Base-by-base conservation (phyloP, 2,888 invertebrate genomes). In the Drosophila peninsularis region DNA sequence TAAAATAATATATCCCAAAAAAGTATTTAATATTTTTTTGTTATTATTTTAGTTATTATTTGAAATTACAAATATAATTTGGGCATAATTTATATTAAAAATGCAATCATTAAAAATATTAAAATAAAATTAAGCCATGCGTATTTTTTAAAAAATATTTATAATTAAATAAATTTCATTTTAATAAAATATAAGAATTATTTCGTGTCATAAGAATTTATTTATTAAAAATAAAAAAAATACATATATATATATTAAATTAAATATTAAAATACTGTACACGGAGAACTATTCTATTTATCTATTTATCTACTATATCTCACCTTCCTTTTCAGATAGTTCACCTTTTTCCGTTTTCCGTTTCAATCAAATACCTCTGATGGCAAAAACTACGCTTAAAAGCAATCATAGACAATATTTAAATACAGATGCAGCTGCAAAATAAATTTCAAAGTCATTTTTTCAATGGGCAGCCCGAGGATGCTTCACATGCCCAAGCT, bases 401-500 rank as follows among this genome's bases (percentile, higher is more conserved):
- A 5, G 14, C 24, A 21, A 50, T 62, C 60, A 49, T 36, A 32
- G 36, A 27, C 50, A 37, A 17, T 34, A 41, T 14, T 36, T 32
- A 24, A 42, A 54, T 37, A 58, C 54, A 65, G n/a, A 50, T 21
- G 10, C 24, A 50, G 19, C n/a, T 65, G 14, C 27, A 39, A 30
- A 17, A 66, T 17, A 50, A 30, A 37, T 67, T 52, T 61, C 39
- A 45, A 41, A 52, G 39, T 32, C 41, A 57, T 60, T 75, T 47
- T 37, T 57, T 55, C 30, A 52, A 11, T 37, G 42, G 39, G 27
- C 54, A 34, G 42, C 13, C 44, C 42, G 68, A 54, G 50, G 45
- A 68, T 61, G 70, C 76, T 67, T 70, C 69, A 66, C 55, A 49
- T 67, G 50, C 55, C 41, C 37, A 27, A 62, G 45, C 53, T 41